Conservation (phyloP, 2,888 invertebrate species). For the Metacarcinus magister region DNA sequence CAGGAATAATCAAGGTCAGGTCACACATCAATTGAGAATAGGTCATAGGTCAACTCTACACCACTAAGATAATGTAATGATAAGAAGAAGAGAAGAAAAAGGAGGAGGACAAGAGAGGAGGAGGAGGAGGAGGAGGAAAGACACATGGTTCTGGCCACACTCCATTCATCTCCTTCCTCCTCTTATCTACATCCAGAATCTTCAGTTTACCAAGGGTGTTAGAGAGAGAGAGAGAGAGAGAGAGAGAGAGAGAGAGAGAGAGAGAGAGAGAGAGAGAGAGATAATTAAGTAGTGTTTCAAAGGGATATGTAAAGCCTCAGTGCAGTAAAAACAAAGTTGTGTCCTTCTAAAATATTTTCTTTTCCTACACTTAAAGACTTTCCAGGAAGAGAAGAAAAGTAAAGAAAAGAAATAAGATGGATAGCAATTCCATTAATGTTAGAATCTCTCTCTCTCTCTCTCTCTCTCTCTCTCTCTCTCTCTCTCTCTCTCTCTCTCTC, state of each 20-base stretch:
- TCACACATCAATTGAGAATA: background rate
- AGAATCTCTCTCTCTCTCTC: background rate
- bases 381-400: background rate
- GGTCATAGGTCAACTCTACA: background rate
- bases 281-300: background rate
- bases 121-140: too few relatives aligned
- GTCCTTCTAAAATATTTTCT: background rate
- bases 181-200: background rate
- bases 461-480: slow-evolving; percentile 45
- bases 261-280: slow-evolving; percentile 48
- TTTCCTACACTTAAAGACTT: background rate
- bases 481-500: slow-evolving; percentile 26
- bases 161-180: slow-evolving; percentile 36
- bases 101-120: background rate
- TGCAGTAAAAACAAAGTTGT: background rate
- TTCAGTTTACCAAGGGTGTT: background rate
- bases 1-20: background rate
- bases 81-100: background rate
- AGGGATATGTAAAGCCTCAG: background rate
- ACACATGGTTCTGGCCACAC: background rate
- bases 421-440: slow-evolving; percentile 10
- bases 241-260: slow-evolving; percentile 13
- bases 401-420: background rate
- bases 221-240: background rate
- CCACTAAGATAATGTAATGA: background rate